phyloP scores from a whole-genome alignment of 2,113 vertebrate species.

The Rostratula benghalensis region DNA sequence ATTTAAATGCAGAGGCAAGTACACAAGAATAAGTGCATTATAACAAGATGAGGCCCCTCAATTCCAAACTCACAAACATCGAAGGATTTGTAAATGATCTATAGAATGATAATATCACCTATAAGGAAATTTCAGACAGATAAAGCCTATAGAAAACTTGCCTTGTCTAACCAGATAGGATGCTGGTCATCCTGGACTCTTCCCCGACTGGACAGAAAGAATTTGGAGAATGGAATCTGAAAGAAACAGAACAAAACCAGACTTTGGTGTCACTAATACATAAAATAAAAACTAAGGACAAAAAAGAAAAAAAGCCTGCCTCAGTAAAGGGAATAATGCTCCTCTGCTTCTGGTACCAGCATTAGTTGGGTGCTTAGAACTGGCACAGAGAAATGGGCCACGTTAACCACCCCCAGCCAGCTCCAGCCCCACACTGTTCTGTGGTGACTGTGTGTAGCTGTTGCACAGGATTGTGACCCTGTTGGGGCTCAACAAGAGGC shows the following conservation, averaged over 20 bases:
- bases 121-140: neutral
- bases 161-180: conserved; percentile 87
- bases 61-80: neutral
- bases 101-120: neutral
- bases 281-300: neutral
- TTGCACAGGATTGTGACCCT: fast-evolving
- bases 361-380: neutral
- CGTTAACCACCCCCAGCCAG: neutral
- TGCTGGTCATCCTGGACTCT: conserved; percentile 89
- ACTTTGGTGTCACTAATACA: neutral
- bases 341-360: neutral
- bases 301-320: neutral
- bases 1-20: neutral
- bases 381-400: neutral
- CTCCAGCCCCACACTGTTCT: neutral
- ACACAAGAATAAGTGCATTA: neutral
- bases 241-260: neutral
- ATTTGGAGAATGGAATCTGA: conserved; percentile 96
- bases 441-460: fast-evolving
- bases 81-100: neutral
- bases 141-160: conserved; percentile 40
- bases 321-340: neutral
- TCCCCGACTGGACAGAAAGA: conserved; percentile 89
- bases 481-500: fast-evolving
- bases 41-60: neutral